Evolutionary conservation across 2,113 vertebrate species (phyloP).

Genomic region (Macroglossus sobrinus): DNA sequence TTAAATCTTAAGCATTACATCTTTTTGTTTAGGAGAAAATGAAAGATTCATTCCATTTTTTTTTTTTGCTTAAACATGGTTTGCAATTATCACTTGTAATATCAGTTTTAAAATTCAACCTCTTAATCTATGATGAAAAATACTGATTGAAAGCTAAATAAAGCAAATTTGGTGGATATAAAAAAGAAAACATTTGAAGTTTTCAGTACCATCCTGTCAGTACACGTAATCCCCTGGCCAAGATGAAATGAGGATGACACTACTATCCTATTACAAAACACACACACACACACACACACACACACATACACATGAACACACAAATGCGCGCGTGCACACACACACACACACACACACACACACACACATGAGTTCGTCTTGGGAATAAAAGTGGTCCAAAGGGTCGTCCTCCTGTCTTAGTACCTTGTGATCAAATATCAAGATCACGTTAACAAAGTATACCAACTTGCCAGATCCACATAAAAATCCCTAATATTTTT

Average conservation of each 20-base stretch:
- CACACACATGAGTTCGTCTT: background rate
- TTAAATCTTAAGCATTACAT: background rate
- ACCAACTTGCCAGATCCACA: background rate
- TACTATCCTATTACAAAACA: background rate
- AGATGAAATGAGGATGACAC: background rate
- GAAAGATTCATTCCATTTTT: background rate
- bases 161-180: background rate
- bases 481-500: background rate
- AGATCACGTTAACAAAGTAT: background rate
- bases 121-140: background rate
- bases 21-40: background rate
- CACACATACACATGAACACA: no score
- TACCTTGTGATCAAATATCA: background rate
- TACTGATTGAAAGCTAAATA: background rate
- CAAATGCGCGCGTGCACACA: no score
- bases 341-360: no score
- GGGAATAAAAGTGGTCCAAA: background rate
- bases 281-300: no score
- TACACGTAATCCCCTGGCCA: background rate
- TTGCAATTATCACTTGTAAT: background rate
- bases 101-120: background rate
- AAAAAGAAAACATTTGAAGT: background rate
- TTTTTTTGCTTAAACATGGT: background rate
- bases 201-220: background rate
- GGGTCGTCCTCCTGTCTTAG: background rate